Evolutionary conservation across 2,888 invertebrate genomes (phyloP), one percentile per base, ranked within the genome.

Genomic region (Caenorhabditis sp.): DNA sequence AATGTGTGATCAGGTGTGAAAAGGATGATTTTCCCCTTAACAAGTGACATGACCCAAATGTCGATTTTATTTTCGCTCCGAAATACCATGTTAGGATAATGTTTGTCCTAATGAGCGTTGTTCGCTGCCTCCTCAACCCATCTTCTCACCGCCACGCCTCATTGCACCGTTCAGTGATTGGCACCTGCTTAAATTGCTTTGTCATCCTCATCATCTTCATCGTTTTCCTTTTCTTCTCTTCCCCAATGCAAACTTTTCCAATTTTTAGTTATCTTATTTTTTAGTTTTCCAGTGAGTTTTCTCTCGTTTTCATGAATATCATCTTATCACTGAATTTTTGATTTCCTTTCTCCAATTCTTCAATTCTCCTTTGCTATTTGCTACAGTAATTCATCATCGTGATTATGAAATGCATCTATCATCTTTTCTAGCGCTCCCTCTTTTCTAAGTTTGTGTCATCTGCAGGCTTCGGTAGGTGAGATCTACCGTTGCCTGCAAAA

Each of bases 151-250:
- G 60, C 24, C 37, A 81, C 70, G 81, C 76, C 68, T 67, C 81
- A 81, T 81, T 74, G 71, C 56, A 76, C 76, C 28, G 22, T 44
- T n/a, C 18, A 47, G 65, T 65, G 65, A 51, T 68, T 64, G 69
- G 69, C 80, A 80, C 80, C 80, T 80, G 74, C 74, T 80, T 80
- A 74, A 80, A 74, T 69, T 58, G 61, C 71, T 24, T 79, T 78
- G 51, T 70, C 69, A 58, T 64, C 44, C 37, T 53, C 51, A 65
- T 65, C 65, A 65, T 67, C 51, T 35, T 51, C 55, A 37, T 67
- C 58, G 32, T 56, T 32, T 56, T 35, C 20, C n/a, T 32, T 28
- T 18, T 35, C 18, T 35, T 35, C 26, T 18, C 55, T n/a, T 15
- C n/a, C 5, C 5, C 15, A 11, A 9, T n/a, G 55, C 11, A 55